phyloP scores from a whole-genome alignment of 2,888 invertebrate genomes.

The Zootermopsis nevadensis region DNA sequence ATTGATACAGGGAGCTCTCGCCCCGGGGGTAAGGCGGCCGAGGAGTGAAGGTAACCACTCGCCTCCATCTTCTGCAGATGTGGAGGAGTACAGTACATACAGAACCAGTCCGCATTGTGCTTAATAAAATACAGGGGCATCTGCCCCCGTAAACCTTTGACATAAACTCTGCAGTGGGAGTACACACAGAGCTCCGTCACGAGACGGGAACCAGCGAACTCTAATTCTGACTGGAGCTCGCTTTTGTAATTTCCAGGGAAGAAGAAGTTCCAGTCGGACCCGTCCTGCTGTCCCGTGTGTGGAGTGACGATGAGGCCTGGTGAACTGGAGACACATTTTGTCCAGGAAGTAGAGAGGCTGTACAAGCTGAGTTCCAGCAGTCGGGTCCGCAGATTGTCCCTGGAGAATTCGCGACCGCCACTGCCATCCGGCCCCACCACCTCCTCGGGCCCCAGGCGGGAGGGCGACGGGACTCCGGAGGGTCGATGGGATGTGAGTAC shows the following conservation, averaged over 20 bases:
- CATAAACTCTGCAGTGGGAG: too few species aligned
- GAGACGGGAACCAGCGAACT: too few species aligned
- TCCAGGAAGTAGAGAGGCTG: slow-evolving; percentile 81
- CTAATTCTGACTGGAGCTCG: background rate
- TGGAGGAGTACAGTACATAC: too few species aligned
- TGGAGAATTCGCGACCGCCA: slow-evolving; percentile 20
- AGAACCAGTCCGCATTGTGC: too few species aligned
- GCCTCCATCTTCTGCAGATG: too few species aligned
- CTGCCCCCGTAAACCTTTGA: too few species aligned
- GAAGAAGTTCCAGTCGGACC: slow-evolving; percentile 73
- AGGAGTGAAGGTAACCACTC: too few species aligned
- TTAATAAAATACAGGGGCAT: too few species aligned
- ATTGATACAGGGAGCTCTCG: too few species aligned
- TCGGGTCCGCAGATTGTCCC: slow-evolving; percentile 39
- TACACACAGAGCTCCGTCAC: too few species aligned
- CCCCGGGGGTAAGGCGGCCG: too few species aligned
- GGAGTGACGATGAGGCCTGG: slow-evolving; percentile 84
- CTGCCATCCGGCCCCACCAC: slow-evolving; percentile 31
- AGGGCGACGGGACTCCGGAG: slow-evolving; percentile 67
- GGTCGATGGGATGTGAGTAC: slow-evolving; percentile 74
- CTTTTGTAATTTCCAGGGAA: slow-evolving; percentile 59
- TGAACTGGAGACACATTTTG: slow-evolving; percentile 86
- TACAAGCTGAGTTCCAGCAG: slow-evolving; percentile 63
- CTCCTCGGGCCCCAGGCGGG: slow-evolving; percentile 61
- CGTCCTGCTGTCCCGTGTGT: slow-evolving; percentile 89